These are phyloP conservation scores for Vidua macroura DNA, from an alignment of 2,113 vertebrate species.

Conservation along the genomic window DNA sequence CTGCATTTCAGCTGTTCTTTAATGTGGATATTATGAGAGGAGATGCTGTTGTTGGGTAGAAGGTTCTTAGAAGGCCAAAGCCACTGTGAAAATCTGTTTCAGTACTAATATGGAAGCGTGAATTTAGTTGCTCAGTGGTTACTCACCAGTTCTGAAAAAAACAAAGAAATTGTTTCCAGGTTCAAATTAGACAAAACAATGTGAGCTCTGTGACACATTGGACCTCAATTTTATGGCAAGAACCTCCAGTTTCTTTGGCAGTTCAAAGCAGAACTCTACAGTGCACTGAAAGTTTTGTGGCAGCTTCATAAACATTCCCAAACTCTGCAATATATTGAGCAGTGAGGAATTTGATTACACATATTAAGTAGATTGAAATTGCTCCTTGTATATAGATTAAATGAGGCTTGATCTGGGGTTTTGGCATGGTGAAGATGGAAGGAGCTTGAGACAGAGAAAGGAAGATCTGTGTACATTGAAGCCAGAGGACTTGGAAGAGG, in stretches of 20 bases:
- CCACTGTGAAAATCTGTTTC: background rate
- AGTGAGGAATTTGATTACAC: background rate
- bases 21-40: background rate
- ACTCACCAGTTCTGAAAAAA: background rate
- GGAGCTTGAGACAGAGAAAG: background rate
- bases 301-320: conserved; percentile 12
- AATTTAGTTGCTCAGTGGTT: background rate
- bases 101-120: background rate
- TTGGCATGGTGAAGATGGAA: background rate
- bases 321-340: background rate
- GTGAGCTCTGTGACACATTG: background rate
- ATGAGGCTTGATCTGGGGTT: background rate
- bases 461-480: background rate
- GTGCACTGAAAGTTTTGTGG: conserved; percentile 13
- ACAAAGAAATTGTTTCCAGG: background rate
- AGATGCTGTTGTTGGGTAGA: background rate
- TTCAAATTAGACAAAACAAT: background rate
- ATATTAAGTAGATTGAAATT: conserved; percentile 20
- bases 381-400: background rate
- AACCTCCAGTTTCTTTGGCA: conserved; percentile 15
- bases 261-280: background rate
- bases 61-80: background rate
- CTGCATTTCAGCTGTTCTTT: background rate
- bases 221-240: conserved; percentile 16
- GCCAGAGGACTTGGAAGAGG: background rate